Evolutionary conservation across 1,140 invertebrate genomes (phyloP).

Genomic region (Chlorops oryzae): DNA sequence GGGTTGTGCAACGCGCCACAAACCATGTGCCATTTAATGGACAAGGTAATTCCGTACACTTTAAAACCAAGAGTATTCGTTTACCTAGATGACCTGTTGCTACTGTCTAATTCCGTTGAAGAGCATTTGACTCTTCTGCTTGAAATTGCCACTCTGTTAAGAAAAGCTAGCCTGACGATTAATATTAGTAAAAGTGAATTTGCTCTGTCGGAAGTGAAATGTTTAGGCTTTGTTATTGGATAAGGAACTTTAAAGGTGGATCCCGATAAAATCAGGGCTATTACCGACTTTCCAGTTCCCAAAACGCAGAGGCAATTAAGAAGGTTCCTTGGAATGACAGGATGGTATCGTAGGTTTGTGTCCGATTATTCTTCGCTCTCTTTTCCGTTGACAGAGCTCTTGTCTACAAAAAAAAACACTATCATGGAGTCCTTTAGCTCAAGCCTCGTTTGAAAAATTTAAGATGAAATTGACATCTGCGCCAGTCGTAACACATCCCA

Average conservation of each 20-base stretch:
- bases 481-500: background rate
- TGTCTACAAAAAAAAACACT: too few relatives aligned
- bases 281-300: background rate
- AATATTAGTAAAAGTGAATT: background rate
- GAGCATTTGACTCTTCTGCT: background rate
- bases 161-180: background rate
- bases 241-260: background rate
- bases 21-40: conserved; percentile 5
- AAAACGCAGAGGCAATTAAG: background rate
- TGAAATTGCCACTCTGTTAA: background rate
- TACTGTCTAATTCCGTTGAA: background rate
- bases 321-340: background rate
- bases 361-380: background rate
- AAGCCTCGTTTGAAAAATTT: background rate
- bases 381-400: too few relatives aligned
- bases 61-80: conserved; percentile 7
- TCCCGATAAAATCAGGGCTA: background rate
- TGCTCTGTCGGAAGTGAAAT: background rate
- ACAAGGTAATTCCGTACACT: conserved; percentile 4
- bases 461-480: background rate
- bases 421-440: background rate
- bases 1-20: background rate
- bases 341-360: background rate
- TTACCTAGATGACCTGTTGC: conserved; percentile 11
- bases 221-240: background rate